These are phyloP conservation scores for Phoenicopterus ruber DNA, from an alignment of 2,113 vertebrate genomes.

Conservation along the genomic window DNA sequence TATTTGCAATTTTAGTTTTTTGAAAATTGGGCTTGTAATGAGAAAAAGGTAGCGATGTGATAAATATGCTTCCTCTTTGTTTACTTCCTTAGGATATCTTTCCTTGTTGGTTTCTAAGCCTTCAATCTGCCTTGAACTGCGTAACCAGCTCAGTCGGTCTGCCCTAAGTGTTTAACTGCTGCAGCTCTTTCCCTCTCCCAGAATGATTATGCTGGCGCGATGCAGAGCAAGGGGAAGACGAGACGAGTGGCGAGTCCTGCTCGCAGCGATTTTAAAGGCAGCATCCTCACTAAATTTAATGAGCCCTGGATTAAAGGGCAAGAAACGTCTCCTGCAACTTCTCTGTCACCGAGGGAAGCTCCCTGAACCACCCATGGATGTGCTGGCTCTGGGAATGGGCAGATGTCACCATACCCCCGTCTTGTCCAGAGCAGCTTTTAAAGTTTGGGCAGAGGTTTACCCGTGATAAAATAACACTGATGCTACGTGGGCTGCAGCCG, in stretches of 20 bases:
- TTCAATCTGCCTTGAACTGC: neutral
- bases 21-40: neutral
- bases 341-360: neutral
- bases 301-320: neutral
- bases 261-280: neutral
- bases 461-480: neutral
- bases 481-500: neutral
- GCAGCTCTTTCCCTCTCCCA: neutral
- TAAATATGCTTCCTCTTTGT: neutral
- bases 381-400: neutral
- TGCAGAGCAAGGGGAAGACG: neutral
- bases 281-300: neutral
- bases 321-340: neutral
- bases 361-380: neutral
- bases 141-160: neutral
- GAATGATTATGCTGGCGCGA: fast-evolving
- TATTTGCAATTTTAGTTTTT: neutral
- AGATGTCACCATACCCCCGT: neutral
- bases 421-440: neutral
- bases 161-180: neutral
- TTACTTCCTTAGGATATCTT: neutral
- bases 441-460: neutral
- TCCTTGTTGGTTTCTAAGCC: neutral
- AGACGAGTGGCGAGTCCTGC: neutral
- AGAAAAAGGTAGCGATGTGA: neutral